Percentiles rank a stretch among this genome's conserved stretches.
Evolutionary conservation across 1,140 invertebrate genomes (phyloP).

Genomic region (Cephus cinctus): DNA sequence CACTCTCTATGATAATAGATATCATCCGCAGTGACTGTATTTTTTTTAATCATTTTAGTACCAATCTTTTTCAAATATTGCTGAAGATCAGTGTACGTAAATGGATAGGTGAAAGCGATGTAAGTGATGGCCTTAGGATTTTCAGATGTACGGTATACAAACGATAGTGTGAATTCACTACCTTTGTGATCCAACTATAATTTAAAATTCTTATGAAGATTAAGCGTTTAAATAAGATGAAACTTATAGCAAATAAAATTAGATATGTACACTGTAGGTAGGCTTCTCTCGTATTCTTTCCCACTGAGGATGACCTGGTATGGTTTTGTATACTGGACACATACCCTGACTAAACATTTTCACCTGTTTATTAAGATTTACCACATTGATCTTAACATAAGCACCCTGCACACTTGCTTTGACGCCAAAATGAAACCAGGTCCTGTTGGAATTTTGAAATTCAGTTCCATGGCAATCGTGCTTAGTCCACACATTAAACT

Average conservation of each 20-base stretch:
- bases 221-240: slow-evolving; percentile 7
- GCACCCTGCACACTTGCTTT: slow-evolving; percentile 56
- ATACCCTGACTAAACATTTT: slow-evolving; percentile 92
- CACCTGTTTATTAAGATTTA: slow-evolving; percentile 86
- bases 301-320: slow-evolving; percentile 74
- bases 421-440: slow-evolving; percentile 95
- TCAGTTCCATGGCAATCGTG: slow-evolving; percentile 86
- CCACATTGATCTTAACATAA: slow-evolving; percentile 77
- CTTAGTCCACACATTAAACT: slow-evolving; percentile 89
- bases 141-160: slow-evolving; percentile 74
- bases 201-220: slow-evolving; percentile 13
- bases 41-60: slow-evolving; percentile 42
- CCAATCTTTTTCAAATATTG: slow-evolving; percentile 57
- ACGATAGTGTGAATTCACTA: slow-evolving; percentile 72
- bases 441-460: slow-evolving; percentile 87
- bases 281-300: slow-evolving; percentile 77
- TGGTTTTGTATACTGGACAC: slow-evolving; percentile 74
- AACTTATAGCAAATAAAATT: slow-evolving; percentile 12
- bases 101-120: slow-evolving; percentile 92
- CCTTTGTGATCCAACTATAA: slow-evolving; percentile 62
- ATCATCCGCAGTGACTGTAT: slow-evolving; percentile 55
- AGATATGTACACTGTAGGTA: slow-evolving; percentile 56
- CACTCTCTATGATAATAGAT: slow-evolving; percentile 88
- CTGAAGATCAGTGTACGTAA: slow-evolving; percentile 80
- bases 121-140: slow-evolving; percentile 74